Evolutionary conservation across 2,113 vertebrate species (phyloP).

Genomic region (Paralichthys olivaceus): DNA sequence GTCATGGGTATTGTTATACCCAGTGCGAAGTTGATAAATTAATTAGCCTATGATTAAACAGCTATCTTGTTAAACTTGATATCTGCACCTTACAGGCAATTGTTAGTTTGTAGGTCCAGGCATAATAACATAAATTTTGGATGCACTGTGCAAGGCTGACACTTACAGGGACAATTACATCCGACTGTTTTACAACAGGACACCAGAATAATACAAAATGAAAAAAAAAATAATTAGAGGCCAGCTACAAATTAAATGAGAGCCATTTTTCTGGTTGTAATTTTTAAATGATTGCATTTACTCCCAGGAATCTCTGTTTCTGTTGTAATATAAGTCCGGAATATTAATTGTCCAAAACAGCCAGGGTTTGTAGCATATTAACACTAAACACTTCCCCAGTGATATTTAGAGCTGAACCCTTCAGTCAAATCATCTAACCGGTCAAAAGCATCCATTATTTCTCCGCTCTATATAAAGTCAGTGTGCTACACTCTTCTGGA

Average conservation of each 20-base stretch:
- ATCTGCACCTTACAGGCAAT: constrained; percentile 24
- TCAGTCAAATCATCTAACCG: background rate
- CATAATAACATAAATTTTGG: constrained; percentile 22
- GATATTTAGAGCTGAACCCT: background rate
- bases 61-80: constrained; percentile 35
- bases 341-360: background rate
- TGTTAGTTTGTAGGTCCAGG: constrained; percentile 12
- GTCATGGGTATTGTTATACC: constrained; percentile 16
- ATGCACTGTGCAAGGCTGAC: constrained; percentile 9
- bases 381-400: background rate
- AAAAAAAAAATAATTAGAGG: background rate
- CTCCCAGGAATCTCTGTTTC: background rate
- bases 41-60: constrained; percentile 43
- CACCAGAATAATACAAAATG: background rate
- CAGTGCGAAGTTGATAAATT: constrained; percentile 15
- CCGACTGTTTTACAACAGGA: background rate
- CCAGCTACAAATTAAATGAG: constrained; percentile 4
- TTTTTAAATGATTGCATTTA: constrained; percentile 11
- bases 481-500: background rate
- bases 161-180: constrained; percentile 33
- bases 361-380: background rate
- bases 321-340: background rate
- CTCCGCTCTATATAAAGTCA: background rate
- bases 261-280: background rate
- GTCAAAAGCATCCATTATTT: background rate